A percentile compares a stretch with the other conserved stretches of the same genome.
Evolutionary conservation across 2,797 vertebrate species (phyloP).

Genomic region (Australoheros facetus): DNA sequence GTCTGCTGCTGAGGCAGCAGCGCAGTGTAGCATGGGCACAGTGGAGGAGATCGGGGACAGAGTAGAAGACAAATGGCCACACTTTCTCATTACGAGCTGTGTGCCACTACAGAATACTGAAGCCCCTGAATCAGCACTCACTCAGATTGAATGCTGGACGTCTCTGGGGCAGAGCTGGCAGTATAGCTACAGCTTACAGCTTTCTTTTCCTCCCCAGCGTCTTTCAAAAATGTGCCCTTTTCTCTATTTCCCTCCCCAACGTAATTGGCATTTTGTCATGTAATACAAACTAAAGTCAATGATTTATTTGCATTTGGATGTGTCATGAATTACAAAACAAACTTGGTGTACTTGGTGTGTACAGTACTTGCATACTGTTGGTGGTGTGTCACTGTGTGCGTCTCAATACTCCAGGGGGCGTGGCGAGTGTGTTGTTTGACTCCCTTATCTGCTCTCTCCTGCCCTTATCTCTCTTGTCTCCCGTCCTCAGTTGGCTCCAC

Average conservation of each 20-base stretch:
- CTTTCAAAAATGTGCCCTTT: neutral
- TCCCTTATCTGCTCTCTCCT: slow-evolving; percentile 64
- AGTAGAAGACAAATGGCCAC: slow-evolving; percentile 77
- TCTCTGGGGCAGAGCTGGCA: slow-evolving; percentile 50
- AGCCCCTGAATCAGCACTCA: slow-evolving; percentile 80
- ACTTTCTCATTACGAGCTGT: slow-evolving; percentile 73
- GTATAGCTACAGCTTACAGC: slow-evolving; percentile 14
- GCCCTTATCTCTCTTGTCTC: slow-evolving; percentile 70
- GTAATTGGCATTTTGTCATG: slow-evolving; percentile 20
- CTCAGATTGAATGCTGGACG: slow-evolving; percentile 54
- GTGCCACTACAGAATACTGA: slow-evolving; percentile 59
- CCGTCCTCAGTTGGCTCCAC: slow-evolving; percentile 61
- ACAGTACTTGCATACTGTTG: slow-evolving; percentile 22
- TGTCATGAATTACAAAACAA: slow-evolving; percentile 3
- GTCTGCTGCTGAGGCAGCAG: slow-evolving; percentile 79
- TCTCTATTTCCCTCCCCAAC: slow-evolving; percentile 2
- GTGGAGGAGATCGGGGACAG: slow-evolving; percentile 54
- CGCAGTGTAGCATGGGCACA: slow-evolving; percentile 50
- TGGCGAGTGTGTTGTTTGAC: slow-evolving; percentile 63
- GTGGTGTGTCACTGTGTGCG: slow-evolving; percentile 36
- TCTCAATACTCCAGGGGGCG: slow-evolving; percentile 65
- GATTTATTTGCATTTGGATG: slow-evolving; percentile 23
- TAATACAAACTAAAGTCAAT: slow-evolving; percentile 16
- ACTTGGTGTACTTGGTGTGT: slow-evolving; percentile 1
- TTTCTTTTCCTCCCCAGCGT: slow-evolving; percentile 3